Conservation (phyloP, 2,888 invertebrate genomes). For the Sthenelais limicola region DNA sequence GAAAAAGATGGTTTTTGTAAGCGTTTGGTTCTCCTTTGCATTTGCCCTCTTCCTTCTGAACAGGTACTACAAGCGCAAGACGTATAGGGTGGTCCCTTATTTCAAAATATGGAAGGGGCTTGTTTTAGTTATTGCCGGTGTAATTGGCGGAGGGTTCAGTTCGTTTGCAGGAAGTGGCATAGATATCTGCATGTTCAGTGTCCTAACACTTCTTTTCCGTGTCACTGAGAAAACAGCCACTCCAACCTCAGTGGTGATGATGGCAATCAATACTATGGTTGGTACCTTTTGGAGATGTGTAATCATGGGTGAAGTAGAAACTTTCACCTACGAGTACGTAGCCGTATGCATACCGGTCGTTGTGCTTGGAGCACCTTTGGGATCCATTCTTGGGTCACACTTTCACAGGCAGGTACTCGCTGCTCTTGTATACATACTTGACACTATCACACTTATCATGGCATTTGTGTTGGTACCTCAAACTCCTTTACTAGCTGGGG, state of each 20-base stretch:
- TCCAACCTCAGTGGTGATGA: no score
- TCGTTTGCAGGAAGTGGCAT: slow-evolving; percentile 60
- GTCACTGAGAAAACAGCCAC: no score
- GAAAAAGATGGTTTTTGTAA: slow-evolving; percentile 68
- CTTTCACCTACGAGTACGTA: slow-evolving; percentile 56
- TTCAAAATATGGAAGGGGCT: slow-evolving; percentile 54
- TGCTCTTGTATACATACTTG: slow-evolving; percentile 55
- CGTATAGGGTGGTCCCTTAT: slow-evolving; percentile 50
- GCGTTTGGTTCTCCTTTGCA: slow-evolving; percentile 67
- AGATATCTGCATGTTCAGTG: no score
- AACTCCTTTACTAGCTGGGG: slow-evolving; percentile 36
- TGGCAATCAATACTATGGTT: no score
- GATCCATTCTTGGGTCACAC: slow-evolving; percentile 55
- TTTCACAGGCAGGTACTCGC: slow-evolving; percentile 57
- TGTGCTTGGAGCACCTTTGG: slow-evolving; percentile 55
- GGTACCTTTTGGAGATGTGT: no score
- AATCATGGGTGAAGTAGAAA: slow-evolving; percentile 37
- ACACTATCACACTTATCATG: slow-evolving; percentile 45
- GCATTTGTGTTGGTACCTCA: slow-evolving; percentile 47
- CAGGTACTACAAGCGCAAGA: slow-evolving; percentile 55
- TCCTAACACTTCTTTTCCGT: no score
- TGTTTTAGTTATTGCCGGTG: slow-evolving; percentile 58
- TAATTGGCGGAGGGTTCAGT: slow-evolving; percentile 63
- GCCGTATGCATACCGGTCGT: slow-evolving; percentile 53
- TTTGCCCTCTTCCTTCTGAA: slow-evolving; percentile 64